phyloP scores from a whole-genome alignment of 1,140 invertebrate genomes.

The Euwallacea fornicatus region DNA sequence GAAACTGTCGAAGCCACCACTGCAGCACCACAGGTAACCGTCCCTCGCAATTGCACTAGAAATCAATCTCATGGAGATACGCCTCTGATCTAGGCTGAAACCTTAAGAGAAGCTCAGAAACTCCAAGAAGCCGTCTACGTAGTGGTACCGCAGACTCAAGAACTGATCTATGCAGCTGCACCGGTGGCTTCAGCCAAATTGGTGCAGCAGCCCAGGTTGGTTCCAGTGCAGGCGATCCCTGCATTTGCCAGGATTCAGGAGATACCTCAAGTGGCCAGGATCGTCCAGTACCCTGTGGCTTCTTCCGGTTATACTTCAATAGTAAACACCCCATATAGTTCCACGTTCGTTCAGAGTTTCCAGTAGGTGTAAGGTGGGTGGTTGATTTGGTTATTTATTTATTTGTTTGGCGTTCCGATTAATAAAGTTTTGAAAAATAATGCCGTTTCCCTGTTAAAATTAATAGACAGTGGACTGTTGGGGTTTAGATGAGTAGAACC shows the following conservation, averaged over 20 bases:
- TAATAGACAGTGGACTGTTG: too few species aligned
- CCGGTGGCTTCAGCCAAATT: slow-evolving; percentile 19
- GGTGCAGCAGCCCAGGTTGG: slow-evolving; percentile 13
- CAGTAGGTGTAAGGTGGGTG: slow-evolving; percentile 15
- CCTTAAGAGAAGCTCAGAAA: slow-evolving; percentile 17
- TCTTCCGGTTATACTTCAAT: slow-evolving; percentile 34
- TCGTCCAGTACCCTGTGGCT: slow-evolving; percentile 27
- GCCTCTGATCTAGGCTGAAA: slow-evolving; percentile 32
- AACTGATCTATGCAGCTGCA: slow-evolving; percentile 18
- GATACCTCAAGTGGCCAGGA: slow-evolving; percentile 23
- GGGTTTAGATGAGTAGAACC: too few species aligned
- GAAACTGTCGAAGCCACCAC: slow-evolving; percentile 39
- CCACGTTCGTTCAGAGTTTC: slow-evolving; percentile 42
- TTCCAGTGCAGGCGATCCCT: slow-evolving; percentile 39
- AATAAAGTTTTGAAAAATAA: too few species aligned
- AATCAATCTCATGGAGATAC: not conserved
- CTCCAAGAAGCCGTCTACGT: slow-evolving; percentile 30
- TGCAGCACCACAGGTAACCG: slow-evolving; percentile 35
- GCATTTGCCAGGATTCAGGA: slow-evolving; percentile 41
- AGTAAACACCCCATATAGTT: slow-evolving; percentile 43
- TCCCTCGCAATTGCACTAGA: slow-evolving; percentile 1
- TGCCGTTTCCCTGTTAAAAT: too few species aligned
- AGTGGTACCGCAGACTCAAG: slow-evolving; percentile 37
- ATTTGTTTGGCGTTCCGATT: too few species aligned
- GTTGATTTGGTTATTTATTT: too few species aligned